phyloP scores from a whole-genome alignment of 2,113 vertebrate genomes.

The Sander vitreus region DNA sequence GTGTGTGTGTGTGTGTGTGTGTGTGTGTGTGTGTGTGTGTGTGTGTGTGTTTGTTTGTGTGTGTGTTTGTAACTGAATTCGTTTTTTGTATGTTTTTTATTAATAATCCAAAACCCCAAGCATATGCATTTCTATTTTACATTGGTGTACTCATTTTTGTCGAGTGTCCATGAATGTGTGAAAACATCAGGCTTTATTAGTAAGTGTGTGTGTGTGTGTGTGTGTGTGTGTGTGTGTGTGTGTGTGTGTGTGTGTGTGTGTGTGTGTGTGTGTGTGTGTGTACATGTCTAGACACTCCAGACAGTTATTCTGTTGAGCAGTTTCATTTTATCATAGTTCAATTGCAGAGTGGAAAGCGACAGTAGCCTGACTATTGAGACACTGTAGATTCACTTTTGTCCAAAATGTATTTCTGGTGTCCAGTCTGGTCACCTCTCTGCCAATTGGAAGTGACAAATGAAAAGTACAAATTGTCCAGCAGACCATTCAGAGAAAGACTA shows the following conservation, averaged over 20 bases:
- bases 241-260: conserved; percentile 15
- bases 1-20: not conserved
- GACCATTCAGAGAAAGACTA: not conserved
- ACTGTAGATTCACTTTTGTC: conserved; percentile 11
- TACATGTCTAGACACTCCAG: conserved; percentile 69
- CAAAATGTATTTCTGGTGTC: conserved; percentile 16
- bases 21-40: not conserved
- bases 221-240: not conserved
- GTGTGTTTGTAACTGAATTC: not conserved
- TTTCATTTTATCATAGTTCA: conserved; percentile 24
- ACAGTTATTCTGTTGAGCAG: conserved; percentile 29
- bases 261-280: conserved; percentile 9
- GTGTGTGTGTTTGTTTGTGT: conserved; percentile 9
- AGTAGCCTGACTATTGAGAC: conserved; percentile 4
- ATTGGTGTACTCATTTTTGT: not conserved
- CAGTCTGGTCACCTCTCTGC: conserved; percentile 14
- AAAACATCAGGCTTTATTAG: conserved; percentile 4
- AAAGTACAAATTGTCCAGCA: conserved; percentile 1
- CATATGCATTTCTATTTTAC: not conserved
- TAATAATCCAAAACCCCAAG: not conserved
- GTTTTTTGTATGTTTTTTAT: not conserved
- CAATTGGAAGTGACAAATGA: conserved; percentile 25
- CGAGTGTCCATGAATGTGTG: not conserved
- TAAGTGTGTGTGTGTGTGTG: not conserved
- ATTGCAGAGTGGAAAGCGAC: conserved; percentile 15